Evolutionary conservation across 2,113 vertebrate species (phyloP), one percentile per base, ranked within the genome.

Genomic region (Atherinomorus stipes): DNA sequence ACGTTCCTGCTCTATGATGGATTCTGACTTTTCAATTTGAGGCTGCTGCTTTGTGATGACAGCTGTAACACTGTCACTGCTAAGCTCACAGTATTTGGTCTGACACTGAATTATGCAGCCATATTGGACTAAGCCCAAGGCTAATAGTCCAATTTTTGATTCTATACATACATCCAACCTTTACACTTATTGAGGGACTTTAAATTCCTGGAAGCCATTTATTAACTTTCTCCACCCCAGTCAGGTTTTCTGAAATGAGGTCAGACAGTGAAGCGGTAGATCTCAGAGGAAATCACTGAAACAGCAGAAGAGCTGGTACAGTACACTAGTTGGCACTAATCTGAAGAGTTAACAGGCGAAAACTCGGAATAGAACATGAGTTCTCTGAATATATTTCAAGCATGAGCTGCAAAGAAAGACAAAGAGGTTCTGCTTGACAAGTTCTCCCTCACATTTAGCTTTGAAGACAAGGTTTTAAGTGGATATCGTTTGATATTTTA

Each of bases 131-230:
- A 52, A 71, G 47, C 81, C 64, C 7, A 74, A 64, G 71, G 76
- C 73, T 52, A 76, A 37, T 19, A 74, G 72, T 71, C 47, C 34
- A 63, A 56, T 73, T 79, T 80, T 73, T 66, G 9, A 80, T 80
- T 78, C 65, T 50, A 11, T 23, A n/a, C 40, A 10, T 69, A 60
- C 22, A 37, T 56, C 56, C 54, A 25, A 28, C 18, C 19, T 71
- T 47, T 44, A 51, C 10, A 11, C 22, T 38, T 49, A 66, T 57
- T 67, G 28, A 38, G 71, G 38, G 42, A 26, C 45, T 52, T 44
- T 40, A 40, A 75, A 72, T 71, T 16, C 80, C 67, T 65, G 66
- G 52, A 80, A 84, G 74, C 53, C 13, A 11, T 25, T 63, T 54
- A 50, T 23, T 51, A 44, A 53, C 40, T 54, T 34, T 81, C 53